These are phyloP conservation scores for Drosophila prosaltans DNA, from an alignment of 1,140 invertebrate species.

Conservation along the genomic window DNA sequence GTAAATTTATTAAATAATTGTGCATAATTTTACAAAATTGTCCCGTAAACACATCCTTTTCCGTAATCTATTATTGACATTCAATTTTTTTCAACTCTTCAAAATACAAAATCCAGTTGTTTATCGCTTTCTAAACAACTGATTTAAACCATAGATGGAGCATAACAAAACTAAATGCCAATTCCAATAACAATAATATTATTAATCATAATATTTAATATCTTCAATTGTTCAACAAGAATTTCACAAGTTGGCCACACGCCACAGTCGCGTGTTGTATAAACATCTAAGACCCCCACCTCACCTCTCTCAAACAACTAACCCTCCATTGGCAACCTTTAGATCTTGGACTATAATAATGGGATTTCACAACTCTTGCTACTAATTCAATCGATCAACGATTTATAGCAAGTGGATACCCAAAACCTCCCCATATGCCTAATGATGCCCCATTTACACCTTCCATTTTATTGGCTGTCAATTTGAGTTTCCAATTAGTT, in stretches of 20 bases:
- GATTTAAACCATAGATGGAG: not conserved
- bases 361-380: constrained; percentile 55
- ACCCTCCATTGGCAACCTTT: not conserved
- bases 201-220: not conserved
- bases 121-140: not conserved
- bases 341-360: constrained; percentile 24
- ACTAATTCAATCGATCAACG: constrained; percentile 76
- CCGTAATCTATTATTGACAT: too few relatives aligned
- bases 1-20: too few relatives aligned
- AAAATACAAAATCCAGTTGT: too few relatives aligned
- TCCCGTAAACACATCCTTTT: too few relatives aligned
- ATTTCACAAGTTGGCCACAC: constrained; percentile 46
- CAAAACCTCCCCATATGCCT: constrained; percentile 22
- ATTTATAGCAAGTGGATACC: constrained; percentile 14
- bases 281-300: not conserved
- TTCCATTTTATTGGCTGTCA: constrained; percentile 66
- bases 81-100: too few relatives aligned
- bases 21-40: too few relatives aligned
- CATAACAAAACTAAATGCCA: not conserved
- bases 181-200: constrained; percentile 2
- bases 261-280: constrained; percentile 45
- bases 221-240: constrained; percentile 27
- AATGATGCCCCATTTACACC: constrained; percentile 69
- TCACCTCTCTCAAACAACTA: constrained; percentile 12
- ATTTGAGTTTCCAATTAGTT: constrained; percentile 75